These are phyloP conservation scores for Paratrypauchen microcephalus DNA, from an alignment of 2,797 vertebrate species.

Conservation along the genomic window DNA sequence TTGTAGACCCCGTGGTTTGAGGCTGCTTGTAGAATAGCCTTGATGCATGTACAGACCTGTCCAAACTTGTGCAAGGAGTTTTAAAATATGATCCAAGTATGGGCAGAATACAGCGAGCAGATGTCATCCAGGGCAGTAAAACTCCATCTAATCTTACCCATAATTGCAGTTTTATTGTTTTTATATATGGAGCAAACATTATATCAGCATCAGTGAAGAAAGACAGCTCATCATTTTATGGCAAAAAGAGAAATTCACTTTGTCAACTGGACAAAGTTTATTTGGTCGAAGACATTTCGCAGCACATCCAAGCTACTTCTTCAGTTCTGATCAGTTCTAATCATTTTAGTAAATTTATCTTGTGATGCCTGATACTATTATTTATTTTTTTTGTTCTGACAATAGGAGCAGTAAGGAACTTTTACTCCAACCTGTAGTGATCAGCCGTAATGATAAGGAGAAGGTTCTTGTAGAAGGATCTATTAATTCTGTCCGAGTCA, in stretches of 20 bases:
- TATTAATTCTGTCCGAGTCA: conserved; percentile 97
- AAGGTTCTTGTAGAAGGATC: conserved; percentile 97
- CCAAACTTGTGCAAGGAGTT: conserved; percentile 29
- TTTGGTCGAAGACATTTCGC: no score
- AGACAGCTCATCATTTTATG: no score
- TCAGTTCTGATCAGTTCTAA: no score
- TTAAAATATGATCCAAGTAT: conserved; percentile 30
- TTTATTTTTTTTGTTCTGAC: not conserved
- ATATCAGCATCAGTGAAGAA: no score
- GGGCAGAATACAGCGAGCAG: conserved; percentile 16
- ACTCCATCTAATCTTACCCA: not conserved
- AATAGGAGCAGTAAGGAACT: conserved; percentile 95
- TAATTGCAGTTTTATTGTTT: no score
- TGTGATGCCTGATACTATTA: not conserved
- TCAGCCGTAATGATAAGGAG: conserved; percentile 97
- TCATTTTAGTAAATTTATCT: no score
- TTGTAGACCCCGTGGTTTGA: conserved; percentile 15
- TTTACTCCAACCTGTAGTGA: conserved; percentile 92
- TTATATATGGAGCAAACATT: no score
- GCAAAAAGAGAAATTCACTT: no score
- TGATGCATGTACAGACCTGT: conserved; percentile 45
- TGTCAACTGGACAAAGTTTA: no score
- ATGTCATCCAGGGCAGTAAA: not conserved
- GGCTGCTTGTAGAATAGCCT: conserved; percentile 17
- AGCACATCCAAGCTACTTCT: no score